Conservation (phyloP, 2,888 invertebrate genomes). For the Tetragnatha montana region DNA sequence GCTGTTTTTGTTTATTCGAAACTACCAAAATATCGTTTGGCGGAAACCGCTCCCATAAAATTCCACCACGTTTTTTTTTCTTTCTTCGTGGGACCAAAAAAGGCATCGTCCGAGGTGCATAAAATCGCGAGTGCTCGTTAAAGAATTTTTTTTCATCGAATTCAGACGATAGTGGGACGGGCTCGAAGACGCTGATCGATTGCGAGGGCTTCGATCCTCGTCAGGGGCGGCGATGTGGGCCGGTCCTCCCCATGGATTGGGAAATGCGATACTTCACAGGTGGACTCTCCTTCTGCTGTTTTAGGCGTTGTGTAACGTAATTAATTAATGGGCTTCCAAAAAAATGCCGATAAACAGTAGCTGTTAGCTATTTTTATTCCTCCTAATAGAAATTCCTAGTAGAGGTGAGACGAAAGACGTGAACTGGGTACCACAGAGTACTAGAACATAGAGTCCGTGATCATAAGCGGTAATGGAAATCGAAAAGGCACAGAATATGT, state of each 20-base stretch:
- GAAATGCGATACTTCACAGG: too few relatives aligned
- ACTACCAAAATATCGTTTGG: slow-evolving; percentile 30
- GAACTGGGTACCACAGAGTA: too few relatives aligned
- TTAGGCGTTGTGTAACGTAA: not conserved
- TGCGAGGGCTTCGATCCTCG: not conserved
- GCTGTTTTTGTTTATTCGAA: slow-evolving; percentile 26
- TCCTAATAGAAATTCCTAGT: too few relatives aligned
- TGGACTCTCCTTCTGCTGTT: not conserved
- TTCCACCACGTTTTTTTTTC: slow-evolving; percentile 25
- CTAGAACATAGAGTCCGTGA: too few relatives aligned
- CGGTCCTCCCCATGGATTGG: not conserved
- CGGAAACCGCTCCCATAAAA: slow-evolving; percentile 62
- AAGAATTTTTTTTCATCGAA: slow-evolving; percentile 32
- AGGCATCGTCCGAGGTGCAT: not conserved
- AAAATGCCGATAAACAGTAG: too few relatives aligned
- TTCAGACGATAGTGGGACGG: slow-evolving; percentile 36
- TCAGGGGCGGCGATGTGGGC: not conserved
- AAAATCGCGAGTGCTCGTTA: slow-evolving; percentile 7
- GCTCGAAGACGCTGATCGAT: slow-evolving; percentile 59
- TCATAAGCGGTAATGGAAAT: too few relatives aligned
- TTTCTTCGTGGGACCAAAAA: not conserved
- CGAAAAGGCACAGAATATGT: too few relatives aligned
- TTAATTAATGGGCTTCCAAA: too few relatives aligned
- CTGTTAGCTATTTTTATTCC: too few relatives aligned
- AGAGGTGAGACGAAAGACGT: too few relatives aligned